Evolutionary conservation across 1,140 invertebrate species (phyloP).

Genomic region (Microplitis demolitor): DNA sequence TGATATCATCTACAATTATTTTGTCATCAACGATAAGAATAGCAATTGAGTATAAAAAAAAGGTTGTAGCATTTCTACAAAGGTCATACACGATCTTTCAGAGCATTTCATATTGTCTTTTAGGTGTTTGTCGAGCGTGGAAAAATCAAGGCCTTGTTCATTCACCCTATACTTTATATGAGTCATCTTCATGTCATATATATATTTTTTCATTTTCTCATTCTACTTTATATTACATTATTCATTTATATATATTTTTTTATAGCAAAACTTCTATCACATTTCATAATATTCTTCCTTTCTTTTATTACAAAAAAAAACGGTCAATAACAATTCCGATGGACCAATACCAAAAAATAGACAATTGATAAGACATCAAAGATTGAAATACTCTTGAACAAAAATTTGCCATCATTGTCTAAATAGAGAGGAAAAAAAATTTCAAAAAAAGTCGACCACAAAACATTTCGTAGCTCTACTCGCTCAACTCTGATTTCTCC

Average conservation of each 20-base stretch:
- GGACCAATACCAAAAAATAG: not conserved
- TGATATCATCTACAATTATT: not conserved
- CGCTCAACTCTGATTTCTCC: constrained; percentile 5
- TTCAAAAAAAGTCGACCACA: not conserved
- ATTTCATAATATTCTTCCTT: too few species aligned
- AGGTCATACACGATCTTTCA: constrained; percentile 41
- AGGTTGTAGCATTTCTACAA: constrained; percentile 53
- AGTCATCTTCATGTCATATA: not conserved
- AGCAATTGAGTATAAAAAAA: constrained; percentile 23
- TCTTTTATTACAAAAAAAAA: too few species aligned
- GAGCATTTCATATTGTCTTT: constrained; percentile 6
- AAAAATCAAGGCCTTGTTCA: constrained; percentile 40
- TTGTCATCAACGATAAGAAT: too few species aligned
- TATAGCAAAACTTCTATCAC: too few species aligned
- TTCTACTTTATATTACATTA: too few species aligned
- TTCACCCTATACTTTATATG: not conserved
- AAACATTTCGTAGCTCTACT: not conserved
- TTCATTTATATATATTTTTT: too few species aligned
- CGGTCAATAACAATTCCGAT: too few species aligned
- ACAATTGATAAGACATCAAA: not conserved
- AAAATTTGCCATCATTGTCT: not conserved
- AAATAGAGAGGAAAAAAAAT: not conserved
- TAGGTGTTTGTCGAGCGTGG: constrained; percentile 39
- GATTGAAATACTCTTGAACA: not conserved
- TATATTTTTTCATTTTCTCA: too few species aligned